phyloP scores from a whole-genome alignment of 2,888 invertebrate species.

The Morinoia aosen region DNA sequence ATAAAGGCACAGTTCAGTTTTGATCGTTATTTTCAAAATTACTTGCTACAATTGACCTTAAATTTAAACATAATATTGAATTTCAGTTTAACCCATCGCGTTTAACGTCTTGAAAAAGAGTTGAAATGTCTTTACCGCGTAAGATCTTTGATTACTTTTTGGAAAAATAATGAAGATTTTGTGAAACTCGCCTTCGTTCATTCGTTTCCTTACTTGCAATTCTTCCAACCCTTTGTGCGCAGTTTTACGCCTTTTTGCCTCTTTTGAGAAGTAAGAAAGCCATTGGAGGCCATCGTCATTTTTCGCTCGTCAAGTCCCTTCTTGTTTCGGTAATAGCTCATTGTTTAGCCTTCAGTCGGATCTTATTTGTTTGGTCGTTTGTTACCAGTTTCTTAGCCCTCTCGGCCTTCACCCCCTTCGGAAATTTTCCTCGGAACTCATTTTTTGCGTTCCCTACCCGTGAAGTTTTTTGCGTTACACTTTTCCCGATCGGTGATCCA shows the following conservation, averaged over 20 bases:
- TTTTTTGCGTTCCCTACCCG: background rate
- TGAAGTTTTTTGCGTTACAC: conserved; percentile 25
- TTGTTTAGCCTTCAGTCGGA: conserved; percentile 41
- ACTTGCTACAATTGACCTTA: too few relatives aligned
- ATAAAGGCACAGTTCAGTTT: too few relatives aligned
- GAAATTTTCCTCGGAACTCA: background rate
- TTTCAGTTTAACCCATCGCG: too few relatives aligned
- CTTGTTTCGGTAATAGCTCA: conserved; percentile 48
- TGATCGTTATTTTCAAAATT: too few relatives aligned
- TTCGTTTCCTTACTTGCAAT: background rate
- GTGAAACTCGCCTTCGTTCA: background rate
- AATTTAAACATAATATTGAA: too few relatives aligned
- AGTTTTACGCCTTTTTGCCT: background rate
- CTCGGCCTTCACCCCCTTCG: conserved; percentile 20
- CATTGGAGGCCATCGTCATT: background rate
- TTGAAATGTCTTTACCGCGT: background rate
- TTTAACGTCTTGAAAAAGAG: too few relatives aligned
- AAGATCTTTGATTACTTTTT: background rate
- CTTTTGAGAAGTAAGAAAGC: background rate
- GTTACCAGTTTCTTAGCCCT: conserved; percentile 14
- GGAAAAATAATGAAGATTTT: background rate
- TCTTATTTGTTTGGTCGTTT: conserved; percentile 46
- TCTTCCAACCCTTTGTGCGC: background rate
- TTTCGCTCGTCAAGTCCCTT: conserved; percentile 37
- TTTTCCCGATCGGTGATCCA: conserved; percentile 42